Percentiles rank a stretch among this genome's conserved stretches.
phyloP scores from a whole-genome alignment of 2,797 vertebrate species.

The Pseudotriccus pelzelni region DNA sequence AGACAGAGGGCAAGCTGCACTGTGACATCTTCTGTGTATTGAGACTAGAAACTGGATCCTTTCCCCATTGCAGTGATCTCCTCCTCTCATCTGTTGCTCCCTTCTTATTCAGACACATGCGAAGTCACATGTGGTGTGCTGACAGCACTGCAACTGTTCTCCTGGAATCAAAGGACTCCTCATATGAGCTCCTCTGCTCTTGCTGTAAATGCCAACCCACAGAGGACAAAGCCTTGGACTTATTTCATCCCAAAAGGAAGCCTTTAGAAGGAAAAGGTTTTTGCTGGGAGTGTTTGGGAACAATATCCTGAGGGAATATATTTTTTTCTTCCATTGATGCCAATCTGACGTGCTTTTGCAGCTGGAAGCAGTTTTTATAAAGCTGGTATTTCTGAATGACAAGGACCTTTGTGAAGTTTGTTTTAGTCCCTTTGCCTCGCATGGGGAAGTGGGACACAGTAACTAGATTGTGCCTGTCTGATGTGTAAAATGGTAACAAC shows the following conservation, averaged over 20 bases:
- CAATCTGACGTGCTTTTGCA: conserved; percentile 20
- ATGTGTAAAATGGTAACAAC: background rate
- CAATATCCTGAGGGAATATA: conserved; percentile 37
- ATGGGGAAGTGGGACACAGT: background rate
- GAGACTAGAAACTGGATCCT: conserved; percentile 3
- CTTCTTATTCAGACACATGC: background rate
- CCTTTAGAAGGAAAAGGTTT: conserved; percentile 59
- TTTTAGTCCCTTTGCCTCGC: background rate
- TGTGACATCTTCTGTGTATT: conserved; percentile 15
- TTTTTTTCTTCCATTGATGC: conserved; percentile 5
- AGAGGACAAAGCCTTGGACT: conserved; percentile 26
- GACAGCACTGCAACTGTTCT: conserved; percentile 70
- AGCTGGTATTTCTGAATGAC: background rate
- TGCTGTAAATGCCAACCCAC: conserved; percentile 55
- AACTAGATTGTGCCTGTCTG: background rate
- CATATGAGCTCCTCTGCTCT: conserved; percentile 40
- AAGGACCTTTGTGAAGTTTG: background rate
- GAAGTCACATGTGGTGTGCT: conserved; percentile 22
- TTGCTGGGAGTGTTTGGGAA: conserved; percentile 32
- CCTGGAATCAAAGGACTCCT: conserved; percentile 62
- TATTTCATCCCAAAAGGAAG: conserved; percentile 29
- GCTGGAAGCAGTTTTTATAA: background rate
- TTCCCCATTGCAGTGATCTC: conserved; percentile 24
- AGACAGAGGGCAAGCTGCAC: background rate
- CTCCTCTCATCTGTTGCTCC: conserved; percentile 30